Evolutionary conservation across 2,888 invertebrate genomes (phyloP), one percentile per base, ranked within the genome.

Genomic region (Mesochorus sp.): DNA sequence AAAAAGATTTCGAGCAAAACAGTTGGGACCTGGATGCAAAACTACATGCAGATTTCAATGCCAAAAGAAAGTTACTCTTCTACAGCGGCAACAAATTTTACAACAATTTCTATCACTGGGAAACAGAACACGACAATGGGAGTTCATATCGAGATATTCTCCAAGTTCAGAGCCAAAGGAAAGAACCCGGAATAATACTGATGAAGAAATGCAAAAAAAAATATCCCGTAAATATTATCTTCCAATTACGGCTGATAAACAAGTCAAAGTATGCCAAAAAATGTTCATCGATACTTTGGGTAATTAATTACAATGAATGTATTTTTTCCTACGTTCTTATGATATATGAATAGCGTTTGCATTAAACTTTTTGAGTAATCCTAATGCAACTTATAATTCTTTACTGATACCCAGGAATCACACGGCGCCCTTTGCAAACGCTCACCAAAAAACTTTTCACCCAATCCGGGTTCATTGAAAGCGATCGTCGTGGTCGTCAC

Each of bases 401-500:
- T 51, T 51, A 51, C 24, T 26, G 1, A 5, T 51, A 26, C 6
- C 26, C 14, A 26, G 51, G 26, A 51, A 51, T 51, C 26, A 51
- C 24, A 51, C 51, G 51, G 24, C 26, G 12, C 21, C 51, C 51
- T 24, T 26, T 51, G n/a, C 26, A 51, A 51, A 51, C 26, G 26
- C 19, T 51, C 26, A 51, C 51, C 51, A 12, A 51, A 51, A 51
- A 51, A 51, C 21, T 51, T 19, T 51, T n/a, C 26, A 51, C 26
- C 19, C 5, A 51, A 26, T 51, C 51, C 26, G 51, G 26, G 26
- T 51, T 51, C 51, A 49, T 64, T 34, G 49, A 21, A 34, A 12
- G 34, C 10, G 49, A 61, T 39, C 31, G 42, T 19, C 59, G 76
- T 24, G 72, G 76, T 26, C 47, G 53, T n/a, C 66, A 72, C 21